Evolutionary conservation across 2,797 vertebrate species (phyloP), one percentile per base, ranked within the genome.

Genomic region (Squalus acanthias): DNA sequence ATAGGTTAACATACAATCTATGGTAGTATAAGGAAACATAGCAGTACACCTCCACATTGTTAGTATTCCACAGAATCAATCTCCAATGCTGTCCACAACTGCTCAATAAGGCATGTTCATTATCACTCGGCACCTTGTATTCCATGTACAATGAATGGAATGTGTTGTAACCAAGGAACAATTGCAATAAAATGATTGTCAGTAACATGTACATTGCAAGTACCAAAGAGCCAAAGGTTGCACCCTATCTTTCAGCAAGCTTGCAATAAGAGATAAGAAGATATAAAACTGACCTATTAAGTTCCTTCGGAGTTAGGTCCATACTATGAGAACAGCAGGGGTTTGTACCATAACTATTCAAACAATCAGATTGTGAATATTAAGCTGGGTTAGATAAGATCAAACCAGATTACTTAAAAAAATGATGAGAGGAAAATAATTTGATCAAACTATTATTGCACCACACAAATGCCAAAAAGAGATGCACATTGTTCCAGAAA

Each of bases 121-220:
- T 39, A 92, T 92, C 60, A 65, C 6, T 92, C 89, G 3, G 17
- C 57, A 22, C 89, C 63, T n/a, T 92, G 89, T 65, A 92, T 92
- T 63, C 7, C n/a, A 92, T 33, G 63, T 67, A n/a, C 13, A 65
- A 8, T 65, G 63, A 67, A n/a, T 67, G 89, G 89, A 67, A 67
- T 65, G 33, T 65, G 60, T 63, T 92, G 33, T 92, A n/a, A n/a
- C 33, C 60, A 92, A 39, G 15, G 60, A 65, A 92, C 60, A 92
- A 65, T 92, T 92, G 89, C 89, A 65, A n/a, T 92, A 22, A 92
- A 92, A 65, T 65, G 33, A 53, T 95, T 95, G 46, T 70, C 69
- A 70, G 24, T 74, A 72, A 53, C 3, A 17, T 74, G 46, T 95
- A 50, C 12, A 72, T 24, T 95, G 67, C 46, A 95, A 29, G 91